Evolutionary conservation across 2,888 invertebrate species (phyloP).

Genomic region (Calliscelio sp.): DNA sequence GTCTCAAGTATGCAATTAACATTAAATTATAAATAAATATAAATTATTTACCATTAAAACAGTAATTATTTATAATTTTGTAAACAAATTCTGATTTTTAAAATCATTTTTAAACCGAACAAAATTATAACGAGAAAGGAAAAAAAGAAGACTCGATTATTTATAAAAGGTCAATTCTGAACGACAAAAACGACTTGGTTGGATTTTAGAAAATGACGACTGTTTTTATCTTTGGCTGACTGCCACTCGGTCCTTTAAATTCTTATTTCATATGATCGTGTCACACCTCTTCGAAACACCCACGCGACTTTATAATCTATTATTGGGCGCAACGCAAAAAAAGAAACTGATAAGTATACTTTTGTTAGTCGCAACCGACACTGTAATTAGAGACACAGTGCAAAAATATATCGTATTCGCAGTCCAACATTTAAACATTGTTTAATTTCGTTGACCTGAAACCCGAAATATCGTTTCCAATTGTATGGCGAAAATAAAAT

Average conservation of each 20-base stretch:
- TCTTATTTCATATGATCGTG: slow-evolving; percentile 51
- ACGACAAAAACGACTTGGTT: neutral
- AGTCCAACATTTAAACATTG: neutral
- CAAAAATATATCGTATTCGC: neutral
- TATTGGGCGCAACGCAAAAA: slow-evolving; percentile 37
- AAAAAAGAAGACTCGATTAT: too few relatives aligned
- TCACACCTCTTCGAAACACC: slow-evolving; percentile 50
- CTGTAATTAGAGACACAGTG: slow-evolving; percentile 11
- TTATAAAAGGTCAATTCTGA: too few relatives aligned
- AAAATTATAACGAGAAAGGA: too few relatives aligned
- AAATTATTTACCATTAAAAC: too few relatives aligned
- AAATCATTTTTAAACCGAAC: too few relatives aligned
- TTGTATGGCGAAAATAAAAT: too few relatives aligned
- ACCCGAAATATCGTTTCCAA: too few relatives aligned
- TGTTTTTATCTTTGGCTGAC: slow-evolving; percentile 60
- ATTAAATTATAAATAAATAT: too few relatives aligned
- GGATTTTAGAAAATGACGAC: slow-evolving; percentile 28
- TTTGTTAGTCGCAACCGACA: neutral
- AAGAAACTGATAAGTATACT: slow-evolving; percentile 31
- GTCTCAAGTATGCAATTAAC: too few relatives aligned
- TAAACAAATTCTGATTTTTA: too few relatives aligned
- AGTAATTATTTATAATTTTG: too few relatives aligned
- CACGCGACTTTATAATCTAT: slow-evolving; percentile 56
- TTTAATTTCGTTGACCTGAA: neutral
- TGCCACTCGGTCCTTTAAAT: slow-evolving; percentile 59